Evolutionary conservation across 2,797 vertebrate species (phyloP).

Genomic region (Fistularia tabacaria): DNA sequence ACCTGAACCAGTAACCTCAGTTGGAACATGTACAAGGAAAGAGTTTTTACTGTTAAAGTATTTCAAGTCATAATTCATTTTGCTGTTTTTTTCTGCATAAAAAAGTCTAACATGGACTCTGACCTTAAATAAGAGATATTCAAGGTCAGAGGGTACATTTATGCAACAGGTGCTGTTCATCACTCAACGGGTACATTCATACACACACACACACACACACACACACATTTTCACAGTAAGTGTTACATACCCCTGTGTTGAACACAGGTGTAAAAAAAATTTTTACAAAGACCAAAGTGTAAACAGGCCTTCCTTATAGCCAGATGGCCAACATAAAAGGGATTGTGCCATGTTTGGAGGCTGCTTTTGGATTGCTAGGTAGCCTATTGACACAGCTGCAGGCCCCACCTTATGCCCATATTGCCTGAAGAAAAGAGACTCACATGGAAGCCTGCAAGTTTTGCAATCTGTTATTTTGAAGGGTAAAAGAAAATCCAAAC

Average conservation of each 20-base stretch:
- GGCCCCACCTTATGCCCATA: slow-evolving; percentile 65
- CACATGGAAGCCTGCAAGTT: slow-evolving; percentile 54
- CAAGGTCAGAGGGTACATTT: slow-evolving; percentile 43
- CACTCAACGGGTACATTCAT: slow-evolving; percentile 54
- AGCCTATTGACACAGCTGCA: slow-evolving; percentile 80
- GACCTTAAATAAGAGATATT: slow-evolving; percentile 9
- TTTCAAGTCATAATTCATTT: slow-evolving; percentile 40
- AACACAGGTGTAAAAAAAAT: slow-evolving; percentile 60
- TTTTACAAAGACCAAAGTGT: slow-evolving; percentile 58
- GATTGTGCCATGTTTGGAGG: slow-evolving; percentile 48
- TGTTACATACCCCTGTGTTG: slow-evolving; percentile 8
- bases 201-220: slow-evolving; percentile 52
- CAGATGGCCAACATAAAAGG: slow-evolving; percentile 66
- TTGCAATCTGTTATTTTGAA: slow-evolving; percentile 65
- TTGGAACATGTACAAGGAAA: slow-evolving; percentile 29
- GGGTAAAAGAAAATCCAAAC: slow-evolving; percentile 60
- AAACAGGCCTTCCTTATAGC: slow-evolving; percentile 56
- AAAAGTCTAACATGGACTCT: background rate
- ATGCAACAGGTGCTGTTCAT: slow-evolving; percentile 63
- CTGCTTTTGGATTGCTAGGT: slow-evolving; percentile 59
- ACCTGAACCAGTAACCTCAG: slow-evolving; percentile 5
- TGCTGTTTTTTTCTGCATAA: slow-evolving; percentile 18
- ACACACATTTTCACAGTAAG: slow-evolving; percentile 43
- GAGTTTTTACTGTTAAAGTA: slow-evolving; percentile 41
- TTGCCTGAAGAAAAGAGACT: slow-evolving; percentile 51